Evolutionary conservation across 2,888 invertebrate species (phyloP).

Genomic region (Heliconius cydno): DNA sequence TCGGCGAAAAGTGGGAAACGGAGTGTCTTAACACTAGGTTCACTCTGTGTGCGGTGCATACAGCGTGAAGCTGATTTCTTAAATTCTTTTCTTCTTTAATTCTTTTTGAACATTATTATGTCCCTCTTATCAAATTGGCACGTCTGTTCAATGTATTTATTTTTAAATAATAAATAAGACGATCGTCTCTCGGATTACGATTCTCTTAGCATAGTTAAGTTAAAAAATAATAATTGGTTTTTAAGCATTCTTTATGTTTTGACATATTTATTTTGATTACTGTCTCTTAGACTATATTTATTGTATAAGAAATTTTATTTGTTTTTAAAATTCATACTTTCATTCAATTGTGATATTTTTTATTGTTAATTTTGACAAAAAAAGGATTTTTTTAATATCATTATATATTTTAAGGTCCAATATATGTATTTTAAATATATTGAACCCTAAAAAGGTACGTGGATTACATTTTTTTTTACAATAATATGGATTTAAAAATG

Average conservation of each 20-base stretch:
- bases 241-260: too few species aligned
- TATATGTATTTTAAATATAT: not conserved
- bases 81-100: too few species aligned
- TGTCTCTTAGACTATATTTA: not conserved
- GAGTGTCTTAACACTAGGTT: too few species aligned
- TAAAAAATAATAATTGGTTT: not conserved
- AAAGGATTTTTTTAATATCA: not conserved
- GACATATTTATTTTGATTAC: not conserved
- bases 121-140: not conserved
- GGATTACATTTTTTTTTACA: not conserved
- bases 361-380: not conserved
- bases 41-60: too few species aligned
- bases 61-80: not conserved
- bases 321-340: not conserved
- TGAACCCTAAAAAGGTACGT: not conserved
- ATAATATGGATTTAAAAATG: not conserved
- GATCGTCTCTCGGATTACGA: not conserved
- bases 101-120: not conserved
- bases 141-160: not conserved
- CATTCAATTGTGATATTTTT: not conserved
- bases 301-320: not conserved
- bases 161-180: not conserved
- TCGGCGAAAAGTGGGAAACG: too few species aligned
- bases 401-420: too few species aligned
- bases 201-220: not conserved